Percentiles rank a stretch among this genome's conserved stretches.
Evolutionary conservation across 2,888 invertebrate species (phyloP).

Genomic region (Callinectes sapidus): DNA sequence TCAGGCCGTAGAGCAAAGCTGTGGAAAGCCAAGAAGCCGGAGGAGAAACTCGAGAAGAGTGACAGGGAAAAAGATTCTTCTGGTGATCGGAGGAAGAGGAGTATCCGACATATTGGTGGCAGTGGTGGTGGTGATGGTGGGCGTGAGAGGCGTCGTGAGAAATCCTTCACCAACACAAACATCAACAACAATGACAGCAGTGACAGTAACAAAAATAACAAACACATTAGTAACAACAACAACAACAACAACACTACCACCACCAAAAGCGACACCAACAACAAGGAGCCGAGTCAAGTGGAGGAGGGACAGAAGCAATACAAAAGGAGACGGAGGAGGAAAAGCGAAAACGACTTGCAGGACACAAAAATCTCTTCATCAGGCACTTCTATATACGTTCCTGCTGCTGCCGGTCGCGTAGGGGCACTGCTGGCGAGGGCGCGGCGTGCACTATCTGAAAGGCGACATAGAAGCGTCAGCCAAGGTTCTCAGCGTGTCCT

Average conservation of each 20-base stretch:
- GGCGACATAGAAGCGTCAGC: neutral
- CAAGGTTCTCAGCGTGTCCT: neutral
- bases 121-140: neutral
- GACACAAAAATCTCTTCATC: neutral
- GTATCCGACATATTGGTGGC: neutral
- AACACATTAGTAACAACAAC: neutral
- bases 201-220: neutral
- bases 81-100: neutral
- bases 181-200: neutral
- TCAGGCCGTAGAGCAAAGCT: neutral
- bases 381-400: neutral
- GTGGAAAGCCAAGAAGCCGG: neutral
- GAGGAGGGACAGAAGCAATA: neutral
- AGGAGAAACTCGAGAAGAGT: neutral
- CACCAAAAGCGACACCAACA: neutral
- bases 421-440: constrained; percentile 11
- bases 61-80: neutral
- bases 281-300: neutral
- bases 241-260: neutral
- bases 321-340: neutral
- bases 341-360: constrained; percentile 3
- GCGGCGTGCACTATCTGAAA: constrained; percentile 15
- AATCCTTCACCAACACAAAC: neutral
- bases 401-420: neutral
- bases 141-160: neutral